Evolutionary conservation across 2,797 vertebrate species (phyloP), one percentile per base, ranked within the genome.

Genomic region (Tympanoctomys barrerae): DNA sequence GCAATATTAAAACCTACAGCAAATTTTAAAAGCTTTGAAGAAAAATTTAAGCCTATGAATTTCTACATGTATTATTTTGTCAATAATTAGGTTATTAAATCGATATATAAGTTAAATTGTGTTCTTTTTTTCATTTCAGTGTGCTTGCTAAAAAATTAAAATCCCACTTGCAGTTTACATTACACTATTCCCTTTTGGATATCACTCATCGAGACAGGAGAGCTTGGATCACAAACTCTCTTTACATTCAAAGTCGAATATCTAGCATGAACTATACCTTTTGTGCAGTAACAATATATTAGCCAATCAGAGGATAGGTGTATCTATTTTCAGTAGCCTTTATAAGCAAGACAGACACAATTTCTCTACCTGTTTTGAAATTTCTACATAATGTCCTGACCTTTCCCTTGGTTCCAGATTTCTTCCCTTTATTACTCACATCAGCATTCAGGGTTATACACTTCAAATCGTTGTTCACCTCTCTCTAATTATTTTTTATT

Each of bases 211-310:
- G 81, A 61, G 52, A 87, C 4, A 85, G 31, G 14, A 39, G 10
- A 59, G 2, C 80, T 93, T 90, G 90, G 92, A 81, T n/a, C 5
- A 28, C 16, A 85, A 90, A 42, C 28, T 42, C 75, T 92, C 28
- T 93, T 82, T 49, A 68, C 9, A n/a, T 64, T 86, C 2, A 90
- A 75, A 86, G 39, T 46, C 8, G 5, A 94, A 33, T 89, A 78
- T 31, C n/a, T 42, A 73, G 39, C 2, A 57, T 42, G 9, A 73
- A 62, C 2, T 90, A 2, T 18, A 26, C 42, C 39, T n/a, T n/a
- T 24, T 68, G n/a, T 77, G 22, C 78, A 31, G 19, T 36, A 36
- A 39, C 2, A 62, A 64, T 57, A 28, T 0, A 24, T 19, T 21
- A 59, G 28, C 9, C 84, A 4, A 1, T 89, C 31, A 52, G 26